Conservation (phyloP, 2,888 invertebrate genomes). For the Pristionchus arcanus region DNA sequence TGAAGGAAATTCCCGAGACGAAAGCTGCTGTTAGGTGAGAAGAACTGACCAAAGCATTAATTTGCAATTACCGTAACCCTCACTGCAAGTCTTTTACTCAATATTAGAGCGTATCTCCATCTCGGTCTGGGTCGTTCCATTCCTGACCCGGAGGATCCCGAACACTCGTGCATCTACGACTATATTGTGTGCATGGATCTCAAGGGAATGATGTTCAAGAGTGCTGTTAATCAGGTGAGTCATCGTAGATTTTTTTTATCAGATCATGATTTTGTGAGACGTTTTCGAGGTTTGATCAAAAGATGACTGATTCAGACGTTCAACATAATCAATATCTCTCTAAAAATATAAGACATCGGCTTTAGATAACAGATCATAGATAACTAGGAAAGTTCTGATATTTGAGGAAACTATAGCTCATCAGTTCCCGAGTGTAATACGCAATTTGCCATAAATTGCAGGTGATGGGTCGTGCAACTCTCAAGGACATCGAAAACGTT, state of each 20-base stretch:
- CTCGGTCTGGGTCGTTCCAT: constrained; percentile 28
- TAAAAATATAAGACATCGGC: no score
- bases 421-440: not conserved
- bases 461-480: constrained; percentile 46
- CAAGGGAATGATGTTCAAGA: constrained; percentile 55
- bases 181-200: constrained; percentile 54
- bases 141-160: constrained; percentile 48
- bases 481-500: constrained; percentile 54
- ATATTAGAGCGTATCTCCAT: constrained; percentile 6
- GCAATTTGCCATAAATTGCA: not conserved
- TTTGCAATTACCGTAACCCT: not conserved
- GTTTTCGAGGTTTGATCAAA: no score
- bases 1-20: constrained; percentile 41
- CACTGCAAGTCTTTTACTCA: not conserved
- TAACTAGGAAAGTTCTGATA: no score
- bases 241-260: no score
- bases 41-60: not conserved
- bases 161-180: constrained; percentile 54
- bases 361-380: no score
- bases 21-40: constrained; percentile 44
- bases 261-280: no score
- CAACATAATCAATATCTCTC: no score
- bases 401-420: no score
- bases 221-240: constrained; percentile 41
- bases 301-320: no score